Evolutionary conservation across 2,888 invertebrate genomes (phyloP).

Genomic region (Acanthosepion pharaonis): DNA sequence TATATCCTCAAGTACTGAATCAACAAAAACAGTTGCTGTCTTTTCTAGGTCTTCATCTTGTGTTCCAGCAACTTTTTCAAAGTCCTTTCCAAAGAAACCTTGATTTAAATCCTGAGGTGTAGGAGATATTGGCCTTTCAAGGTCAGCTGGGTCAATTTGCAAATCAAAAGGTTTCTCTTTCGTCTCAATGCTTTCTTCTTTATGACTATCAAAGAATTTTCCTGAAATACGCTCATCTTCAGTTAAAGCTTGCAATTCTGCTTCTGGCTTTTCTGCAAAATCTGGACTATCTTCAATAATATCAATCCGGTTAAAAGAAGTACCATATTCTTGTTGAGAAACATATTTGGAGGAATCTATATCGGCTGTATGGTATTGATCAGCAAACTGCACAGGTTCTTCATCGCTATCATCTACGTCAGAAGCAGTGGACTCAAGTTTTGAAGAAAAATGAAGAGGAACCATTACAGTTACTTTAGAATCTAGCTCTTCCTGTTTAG

Average conservation of each 20-base stretch:
- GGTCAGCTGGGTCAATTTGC: slow-evolving; percentile 75
- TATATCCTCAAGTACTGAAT: slow-evolving; percentile 69
- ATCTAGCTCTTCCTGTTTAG: slow-evolving; percentile 34
- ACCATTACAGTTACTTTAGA: neutral
- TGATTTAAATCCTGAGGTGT: slow-evolving; percentile 69
- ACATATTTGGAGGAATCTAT: neutral
- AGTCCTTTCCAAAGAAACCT: slow-evolving; percentile 58
- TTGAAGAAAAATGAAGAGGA: slow-evolving; percentile 24
- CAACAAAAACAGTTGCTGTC: slow-evolving; percentile 69
- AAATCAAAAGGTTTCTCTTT: slow-evolving; percentile 47
- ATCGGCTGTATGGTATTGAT: neutral
- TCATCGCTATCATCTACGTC: slow-evolving; percentile 36
- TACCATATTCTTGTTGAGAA: neutral
- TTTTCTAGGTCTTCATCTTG: slow-evolving; percentile 61
- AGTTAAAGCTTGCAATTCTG: slow-evolving; percentile 54
- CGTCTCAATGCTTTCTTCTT: slow-evolving; percentile 33
- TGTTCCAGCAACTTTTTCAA: slow-evolving; percentile 46
- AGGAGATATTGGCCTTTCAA: slow-evolving; percentile 78
- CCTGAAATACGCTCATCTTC: slow-evolving; percentile 49
- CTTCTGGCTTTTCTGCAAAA: slow-evolving; percentile 52
- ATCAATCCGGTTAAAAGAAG: slow-evolving; percentile 37
- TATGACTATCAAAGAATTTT: slow-evolving; percentile 55
- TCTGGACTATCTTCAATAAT: slow-evolving; percentile 45
- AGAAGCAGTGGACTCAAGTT: neutral
- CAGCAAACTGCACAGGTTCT: slow-evolving; percentile 42